Evolutionary conservation across 2,888 invertebrate genomes (phyloP).

Genomic region (Drosophila formosana): DNA sequence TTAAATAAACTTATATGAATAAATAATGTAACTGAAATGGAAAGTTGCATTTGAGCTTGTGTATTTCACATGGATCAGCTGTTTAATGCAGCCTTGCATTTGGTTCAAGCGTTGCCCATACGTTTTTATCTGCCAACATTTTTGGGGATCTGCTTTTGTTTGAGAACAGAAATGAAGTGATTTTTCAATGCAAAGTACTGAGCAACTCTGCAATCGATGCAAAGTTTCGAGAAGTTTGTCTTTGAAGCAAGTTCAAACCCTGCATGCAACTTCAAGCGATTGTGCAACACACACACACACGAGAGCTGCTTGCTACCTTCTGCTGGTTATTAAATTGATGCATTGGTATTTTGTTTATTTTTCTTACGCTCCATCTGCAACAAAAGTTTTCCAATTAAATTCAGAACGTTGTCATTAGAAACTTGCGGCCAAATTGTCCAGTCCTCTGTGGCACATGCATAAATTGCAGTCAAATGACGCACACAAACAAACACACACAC

Average conservation of each 20-base stretch:
- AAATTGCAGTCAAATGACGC: conserved; percentile 27
- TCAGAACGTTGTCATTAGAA: conserved; percentile 24
- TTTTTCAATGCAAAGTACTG: not conserved
- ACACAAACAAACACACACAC: not conserved
- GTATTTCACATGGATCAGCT: conserved; percentile 2
- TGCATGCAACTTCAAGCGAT: conserved; percentile 5
- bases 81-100: not conserved
- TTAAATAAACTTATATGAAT: too few relatives aligned
- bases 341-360: conserved; percentile 39
- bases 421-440: conserved; percentile 26
- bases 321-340: conserved; percentile 1
- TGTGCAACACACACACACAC: not conserved
- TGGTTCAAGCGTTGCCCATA: conserved; percentile 8
- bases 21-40: not conserved
- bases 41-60: not conserved
- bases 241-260: conserved; percentile 10
- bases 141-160: not conserved
- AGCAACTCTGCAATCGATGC: not conserved
- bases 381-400: conserved; percentile 60
- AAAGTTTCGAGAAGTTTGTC: not conserved
- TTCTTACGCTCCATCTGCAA: conserved; percentile 40
- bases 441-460: conserved; percentile 29
- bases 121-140: not conserved
- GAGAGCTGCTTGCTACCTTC: not conserved
- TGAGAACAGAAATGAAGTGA: not conserved